Percentiles rank a stretch among this genome's conserved stretches.
phyloP scores from a whole-genome alignment of 1,140 invertebrate species.

The Centruroides vittatus region DNA sequence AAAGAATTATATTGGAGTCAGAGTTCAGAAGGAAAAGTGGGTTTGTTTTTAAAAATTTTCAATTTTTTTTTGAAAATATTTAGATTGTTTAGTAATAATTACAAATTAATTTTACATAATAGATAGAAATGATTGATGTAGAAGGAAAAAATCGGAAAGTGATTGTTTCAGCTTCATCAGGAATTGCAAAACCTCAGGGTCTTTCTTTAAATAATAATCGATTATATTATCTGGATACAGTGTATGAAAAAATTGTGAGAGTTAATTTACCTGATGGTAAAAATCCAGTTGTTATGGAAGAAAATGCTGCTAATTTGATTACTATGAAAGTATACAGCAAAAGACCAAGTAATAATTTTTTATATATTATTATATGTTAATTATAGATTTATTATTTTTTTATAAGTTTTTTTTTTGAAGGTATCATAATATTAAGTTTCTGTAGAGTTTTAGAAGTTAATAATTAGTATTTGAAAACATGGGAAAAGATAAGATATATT shows the following conservation, averaged over 20 bases:
- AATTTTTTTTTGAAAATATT: too few species aligned
- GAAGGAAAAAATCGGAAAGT: conserved; percentile 53
- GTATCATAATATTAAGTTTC: too few species aligned
- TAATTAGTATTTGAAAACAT: too few species aligned
- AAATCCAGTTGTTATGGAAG: conserved; percentile 58
- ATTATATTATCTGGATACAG: conserved; percentile 77
- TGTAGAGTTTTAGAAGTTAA: too few species aligned
- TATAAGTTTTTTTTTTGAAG: too few species aligned
- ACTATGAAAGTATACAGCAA: conserved; percentile 79
- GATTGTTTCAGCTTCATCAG: conserved; percentile 41
- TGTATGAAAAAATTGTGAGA: conserved; percentile 74
- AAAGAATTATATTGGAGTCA: conserved; percentile 77
- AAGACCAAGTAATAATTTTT: conserved; percentile 38
- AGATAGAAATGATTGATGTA: background rate
- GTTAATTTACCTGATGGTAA: conserved; percentile 69
- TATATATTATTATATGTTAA: background rate
- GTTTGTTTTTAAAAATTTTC: conserved; percentile 12
- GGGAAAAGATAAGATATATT: too few species aligned
- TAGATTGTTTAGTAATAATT: background rate
- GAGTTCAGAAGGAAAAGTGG: conserved; percentile 51
- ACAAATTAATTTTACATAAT: background rate
- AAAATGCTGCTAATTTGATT: conserved; percentile 74
- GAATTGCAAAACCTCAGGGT: conserved; percentile 53
- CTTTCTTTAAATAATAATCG: conserved; percentile 66
- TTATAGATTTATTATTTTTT: too few species aligned